Evolutionary conservation across 2,888 invertebrate species (phyloP).

Genomic region (Hydrotaea cyrtoneurina): DNA sequence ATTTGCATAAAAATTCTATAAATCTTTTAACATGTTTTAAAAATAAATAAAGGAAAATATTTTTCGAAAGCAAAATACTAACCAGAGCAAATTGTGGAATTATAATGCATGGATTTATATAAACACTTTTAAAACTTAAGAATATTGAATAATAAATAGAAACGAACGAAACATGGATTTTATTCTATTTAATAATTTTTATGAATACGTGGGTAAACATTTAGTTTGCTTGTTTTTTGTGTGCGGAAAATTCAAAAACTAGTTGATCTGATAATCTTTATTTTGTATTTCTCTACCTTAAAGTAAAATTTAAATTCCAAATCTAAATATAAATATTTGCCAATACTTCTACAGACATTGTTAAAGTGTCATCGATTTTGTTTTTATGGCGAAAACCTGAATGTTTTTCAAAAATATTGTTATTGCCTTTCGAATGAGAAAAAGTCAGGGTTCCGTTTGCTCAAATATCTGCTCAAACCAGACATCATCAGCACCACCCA

Average conservation of each 20-base stretch:
- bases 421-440: background rate
- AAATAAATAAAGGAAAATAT: constrained; percentile 21
- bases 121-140: too few species aligned
- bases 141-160: too few species aligned
- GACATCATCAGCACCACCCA: constrained; percentile 29
- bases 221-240: too few species aligned
- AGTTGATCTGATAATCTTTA: too few species aligned
- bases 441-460: background rate
- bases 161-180: too few species aligned
- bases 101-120: too few species aligned
- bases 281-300: background rate
- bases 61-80: too few species aligned
- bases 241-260: too few species aligned
- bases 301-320: too few species aligned
- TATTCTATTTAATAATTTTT: too few species aligned
- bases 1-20: constrained; percentile 52
- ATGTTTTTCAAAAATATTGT: constrained; percentile 12
- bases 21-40: constrained; percentile 49
- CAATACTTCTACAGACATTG: background rate
- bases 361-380: constrained; percentile 9
- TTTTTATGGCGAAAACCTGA: constrained; percentile 52
- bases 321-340: constrained; percentile 37
- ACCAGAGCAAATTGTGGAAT: too few species aligned
- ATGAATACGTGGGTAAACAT: too few species aligned
- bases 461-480: constrained; percentile 11